phyloP scores from a whole-genome alignment of 2,113 vertebrate genomes.

The Dascyllus trimaculatus region DNA sequence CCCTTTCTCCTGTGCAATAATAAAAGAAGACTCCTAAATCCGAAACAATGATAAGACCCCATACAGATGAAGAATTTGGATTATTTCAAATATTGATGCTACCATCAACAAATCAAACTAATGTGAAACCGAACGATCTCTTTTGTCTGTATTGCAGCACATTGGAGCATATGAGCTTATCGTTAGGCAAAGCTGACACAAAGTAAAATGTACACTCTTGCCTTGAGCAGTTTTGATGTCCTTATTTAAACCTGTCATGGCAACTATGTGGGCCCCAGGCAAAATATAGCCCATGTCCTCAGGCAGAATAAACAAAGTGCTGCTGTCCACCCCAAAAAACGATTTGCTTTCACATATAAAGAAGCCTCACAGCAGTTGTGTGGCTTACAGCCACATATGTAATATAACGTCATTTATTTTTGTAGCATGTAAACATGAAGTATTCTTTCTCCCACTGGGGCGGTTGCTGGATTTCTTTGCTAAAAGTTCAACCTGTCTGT shows the following conservation, averaged over 20 bases:
- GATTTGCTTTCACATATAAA: constrained; percentile 20
- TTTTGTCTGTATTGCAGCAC: not conserved
- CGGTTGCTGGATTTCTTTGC: no score
- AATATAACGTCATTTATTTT: no score
- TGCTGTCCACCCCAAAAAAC: constrained; percentile 25
- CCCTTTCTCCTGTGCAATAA: no score
- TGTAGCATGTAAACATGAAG: no score
- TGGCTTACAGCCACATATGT: constrained; percentile 6
- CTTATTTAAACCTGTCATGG: constrained; percentile 29
- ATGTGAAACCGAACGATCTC: no score
- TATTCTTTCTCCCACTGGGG: no score
- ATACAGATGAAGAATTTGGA: no score
- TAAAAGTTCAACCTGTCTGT: no score
- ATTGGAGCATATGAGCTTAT: not conserved
- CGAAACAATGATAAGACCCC: no score
- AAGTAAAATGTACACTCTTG: constrained; percentile 28
- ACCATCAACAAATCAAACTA: no score
- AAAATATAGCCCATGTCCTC: constrained; percentile 43
- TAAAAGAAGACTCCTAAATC: no score
- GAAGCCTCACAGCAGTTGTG: not conserved
- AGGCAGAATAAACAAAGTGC: constrained; percentile 41
- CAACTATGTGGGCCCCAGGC: constrained; percentile 35
- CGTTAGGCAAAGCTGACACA: constrained; percentile 16
- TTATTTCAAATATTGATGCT: no score
- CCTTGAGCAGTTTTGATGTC: constrained; percentile 41